Evolutionary conservation across 1,140 invertebrate genomes (phyloP).

Genomic region (Phortica variegata): DNA sequence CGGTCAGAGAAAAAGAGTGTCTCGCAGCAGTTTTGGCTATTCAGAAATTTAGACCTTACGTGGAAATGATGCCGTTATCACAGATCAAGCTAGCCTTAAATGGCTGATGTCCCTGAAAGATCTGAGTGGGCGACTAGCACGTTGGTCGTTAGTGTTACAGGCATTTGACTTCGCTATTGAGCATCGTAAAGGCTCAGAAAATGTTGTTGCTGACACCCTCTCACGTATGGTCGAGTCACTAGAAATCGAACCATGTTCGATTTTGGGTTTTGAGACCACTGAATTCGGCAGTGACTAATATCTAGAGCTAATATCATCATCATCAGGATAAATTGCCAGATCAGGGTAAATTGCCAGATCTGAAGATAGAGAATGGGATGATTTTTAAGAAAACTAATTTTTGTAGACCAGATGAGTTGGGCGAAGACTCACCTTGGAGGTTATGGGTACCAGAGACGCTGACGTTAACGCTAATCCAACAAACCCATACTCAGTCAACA

Average conservation of each 20-base stretch:
- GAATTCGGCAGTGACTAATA: constrained; percentile 3
- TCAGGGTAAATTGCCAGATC: no score
- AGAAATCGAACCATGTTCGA: neutral
- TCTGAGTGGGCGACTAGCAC: constrained; percentile 45
- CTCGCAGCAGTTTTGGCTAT: constrained; percentile 58
- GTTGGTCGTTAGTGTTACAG: constrained; percentile 48
- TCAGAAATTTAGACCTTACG: constrained; percentile 55
- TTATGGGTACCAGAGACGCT: constrained; percentile 4
- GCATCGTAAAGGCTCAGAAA: constrained; percentile 50
- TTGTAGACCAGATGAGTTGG: neutral
- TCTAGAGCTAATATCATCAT: neutral
- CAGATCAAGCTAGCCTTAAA: constrained; percentile 58
- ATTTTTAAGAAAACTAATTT: neutral
- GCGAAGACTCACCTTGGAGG: constrained; percentile 6
- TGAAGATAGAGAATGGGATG: constrained; percentile 6
- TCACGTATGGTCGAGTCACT: constrained; percentile 16
- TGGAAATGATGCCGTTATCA: constrained; percentile 58
- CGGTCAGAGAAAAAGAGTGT: no score
- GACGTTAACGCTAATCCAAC: no score
- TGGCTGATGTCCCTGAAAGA: constrained; percentile 58
- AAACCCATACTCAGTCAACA: no score
- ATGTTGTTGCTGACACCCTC: constrained; percentile 49
- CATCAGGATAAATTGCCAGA: no score
- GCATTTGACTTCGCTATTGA: constrained; percentile 52
- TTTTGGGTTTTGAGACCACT: constrained; percentile 5